phyloP scores from a whole-genome alignment of 2,113 vertebrate species.

The Tragulus kanchil region DNA sequence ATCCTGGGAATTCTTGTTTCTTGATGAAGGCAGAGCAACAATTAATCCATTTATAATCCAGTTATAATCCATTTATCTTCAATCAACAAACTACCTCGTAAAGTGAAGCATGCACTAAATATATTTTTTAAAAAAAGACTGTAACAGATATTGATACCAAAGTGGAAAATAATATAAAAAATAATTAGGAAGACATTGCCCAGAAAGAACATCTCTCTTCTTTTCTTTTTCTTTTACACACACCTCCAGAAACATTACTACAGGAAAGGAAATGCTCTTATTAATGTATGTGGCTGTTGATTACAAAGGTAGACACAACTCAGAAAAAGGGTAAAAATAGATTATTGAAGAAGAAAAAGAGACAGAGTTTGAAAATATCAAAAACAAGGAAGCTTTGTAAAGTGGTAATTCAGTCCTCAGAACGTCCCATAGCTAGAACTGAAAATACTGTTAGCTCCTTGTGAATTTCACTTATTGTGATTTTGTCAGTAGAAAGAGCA shows the following conservation, averaged over 20 bases:
- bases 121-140: background rate
- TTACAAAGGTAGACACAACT: background rate
- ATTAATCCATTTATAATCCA: slow-evolving; percentile 16
- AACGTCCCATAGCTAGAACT: background rate
- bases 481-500: background rate
- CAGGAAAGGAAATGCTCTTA: background rate
- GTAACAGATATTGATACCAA: background rate
- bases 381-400: background rate
- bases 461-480: background rate
- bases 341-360: background rate
- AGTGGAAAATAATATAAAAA: background rate
- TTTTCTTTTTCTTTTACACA: background rate
- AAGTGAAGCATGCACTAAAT: slow-evolving; percentile 2
- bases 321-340: background rate
- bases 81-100: slow-evolving; percentile 45
- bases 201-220: background rate
- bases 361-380: background rate
- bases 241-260: background rate
- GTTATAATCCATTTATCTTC: slow-evolving; percentile 21
- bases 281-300: background rate
- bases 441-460: background rate
- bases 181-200: background rate
- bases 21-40: slow-evolving; percentile 31
- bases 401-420: background rate
- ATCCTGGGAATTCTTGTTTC: background rate